phyloP scores from a whole-genome alignment of 2,113 vertebrate species.

The Dromiciops gliroides region DNA sequence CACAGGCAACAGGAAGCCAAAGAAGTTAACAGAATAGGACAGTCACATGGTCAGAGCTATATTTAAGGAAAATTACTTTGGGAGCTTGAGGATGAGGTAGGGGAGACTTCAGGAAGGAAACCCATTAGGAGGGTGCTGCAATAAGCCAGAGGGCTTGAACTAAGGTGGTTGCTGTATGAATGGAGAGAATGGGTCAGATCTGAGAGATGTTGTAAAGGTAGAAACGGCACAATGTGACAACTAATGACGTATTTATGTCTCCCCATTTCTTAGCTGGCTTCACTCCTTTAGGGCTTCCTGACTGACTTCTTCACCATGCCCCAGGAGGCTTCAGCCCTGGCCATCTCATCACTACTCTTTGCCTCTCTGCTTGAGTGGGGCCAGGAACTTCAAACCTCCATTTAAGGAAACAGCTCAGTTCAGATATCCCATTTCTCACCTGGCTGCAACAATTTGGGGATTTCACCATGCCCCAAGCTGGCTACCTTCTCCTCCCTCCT shows the following conservation, averaged over 20 bases:
- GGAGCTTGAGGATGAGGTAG: not conserved
- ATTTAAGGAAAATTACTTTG: too few species aligned
- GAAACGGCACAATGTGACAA: not conserved
- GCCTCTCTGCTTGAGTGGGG: not conserved
- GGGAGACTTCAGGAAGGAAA: not conserved
- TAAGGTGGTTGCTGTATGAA: not conserved
- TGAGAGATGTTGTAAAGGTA: not conserved
- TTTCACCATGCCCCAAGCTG: not conserved
- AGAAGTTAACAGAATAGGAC: not conserved
- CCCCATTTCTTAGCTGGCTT: not conserved
- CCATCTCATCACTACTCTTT: not conserved
- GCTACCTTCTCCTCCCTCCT: not conserved
- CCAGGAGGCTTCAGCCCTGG: not conserved
- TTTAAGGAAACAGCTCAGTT: not conserved
- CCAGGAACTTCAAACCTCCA: not conserved
- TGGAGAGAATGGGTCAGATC: too few species aligned
- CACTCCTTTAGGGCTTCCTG: not conserved
- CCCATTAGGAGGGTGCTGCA: not conserved
- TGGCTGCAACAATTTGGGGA: not conserved
- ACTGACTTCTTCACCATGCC: not conserved
- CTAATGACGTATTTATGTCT: not conserved
- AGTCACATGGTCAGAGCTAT: not conserved
- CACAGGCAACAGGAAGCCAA: not conserved
- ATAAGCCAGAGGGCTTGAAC: not conserved
- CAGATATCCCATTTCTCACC: not conserved